phyloP scores from a whole-genome alignment of 2,888 invertebrate genomes.

The Alloplasta piceator region DNA sequence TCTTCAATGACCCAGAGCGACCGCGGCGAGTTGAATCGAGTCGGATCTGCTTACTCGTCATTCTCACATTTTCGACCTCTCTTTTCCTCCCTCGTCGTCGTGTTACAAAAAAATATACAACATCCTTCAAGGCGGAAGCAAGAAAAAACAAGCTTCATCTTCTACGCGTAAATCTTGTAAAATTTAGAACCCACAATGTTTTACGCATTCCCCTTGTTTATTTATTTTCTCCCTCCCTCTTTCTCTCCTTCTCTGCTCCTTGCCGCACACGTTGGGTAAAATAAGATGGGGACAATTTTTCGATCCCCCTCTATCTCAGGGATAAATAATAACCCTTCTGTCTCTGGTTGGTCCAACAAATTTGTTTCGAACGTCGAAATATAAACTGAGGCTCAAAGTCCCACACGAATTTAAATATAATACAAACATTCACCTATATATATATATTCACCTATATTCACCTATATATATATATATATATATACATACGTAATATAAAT shows the following conservation, averaged over 20 bases:
- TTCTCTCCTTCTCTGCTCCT: conserved; percentile 3
- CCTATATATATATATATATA: conserved; percentile 1
- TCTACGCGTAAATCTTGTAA: background rate
- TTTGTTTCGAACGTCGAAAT: conserved; percentile 61
- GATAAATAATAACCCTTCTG: conserved; percentile 19
- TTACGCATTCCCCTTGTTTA: conserved; percentile 43
- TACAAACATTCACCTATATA: background rate
- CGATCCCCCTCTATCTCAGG: background rate
- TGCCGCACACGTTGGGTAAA: conserved; percentile 26
- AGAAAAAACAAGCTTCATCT: conserved; percentile 21
- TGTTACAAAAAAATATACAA: conserved; percentile 4
- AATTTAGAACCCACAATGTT: conserved; percentile 16
- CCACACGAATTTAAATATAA: background rate
- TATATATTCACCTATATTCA: conserved; percentile 5
- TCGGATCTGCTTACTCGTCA: background rate
- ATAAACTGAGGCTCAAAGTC: conserved; percentile 26
- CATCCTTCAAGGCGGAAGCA: background rate
- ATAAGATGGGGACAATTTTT: background rate
- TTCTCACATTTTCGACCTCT: background rate
- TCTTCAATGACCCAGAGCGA: no score
- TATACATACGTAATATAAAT: background rate
- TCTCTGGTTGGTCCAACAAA: conserved; percentile 42
- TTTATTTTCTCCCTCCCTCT: conserved; percentile 9
- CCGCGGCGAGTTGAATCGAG: background rate
- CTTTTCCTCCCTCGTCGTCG: background rate